Percentiles rank a stretch among this genome's conserved stretches.
Conservation (phyloP, 2,888 invertebrate genomes). For the Spodoptera exigua region DNA sequence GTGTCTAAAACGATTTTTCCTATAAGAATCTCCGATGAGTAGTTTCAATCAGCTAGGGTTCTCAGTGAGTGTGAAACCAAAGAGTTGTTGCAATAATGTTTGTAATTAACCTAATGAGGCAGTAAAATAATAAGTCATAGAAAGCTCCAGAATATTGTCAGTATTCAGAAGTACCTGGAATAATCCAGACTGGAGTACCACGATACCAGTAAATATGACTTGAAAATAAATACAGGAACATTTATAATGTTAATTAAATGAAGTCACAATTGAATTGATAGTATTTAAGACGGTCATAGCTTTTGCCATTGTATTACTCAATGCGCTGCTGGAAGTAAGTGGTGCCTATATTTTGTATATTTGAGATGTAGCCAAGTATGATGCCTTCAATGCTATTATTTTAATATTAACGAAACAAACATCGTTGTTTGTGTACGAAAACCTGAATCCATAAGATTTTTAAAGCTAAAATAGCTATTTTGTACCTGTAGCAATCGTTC, state of each 20-base stretch:
- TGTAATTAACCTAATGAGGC: conserved; percentile 61
- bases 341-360: conserved; percentile 7
- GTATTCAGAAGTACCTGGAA: conserved; percentile 6
- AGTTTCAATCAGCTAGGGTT: conserved; percentile 41
- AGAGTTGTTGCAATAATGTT: conserved; percentile 74
- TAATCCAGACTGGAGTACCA: conserved; percentile 2
- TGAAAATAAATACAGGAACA: conserved; percentile 5
- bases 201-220: conserved; percentile 7
- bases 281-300: conserved; percentile 39
- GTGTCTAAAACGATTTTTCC: background rate
- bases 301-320: conserved; percentile 40
- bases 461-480: no score
- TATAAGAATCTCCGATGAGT: conserved; percentile 14
- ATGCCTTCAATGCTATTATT: conserved; percentile 19
- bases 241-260: conserved; percentile 20
- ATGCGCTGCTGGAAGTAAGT: conserved; percentile 22
- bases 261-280: conserved; percentile 37
- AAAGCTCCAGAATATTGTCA: conserved; percentile 31
- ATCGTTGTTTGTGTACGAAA: no score
- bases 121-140: conserved; percentile 48
- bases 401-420: background rate
- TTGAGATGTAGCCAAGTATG: conserved; percentile 2
- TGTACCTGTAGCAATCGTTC: no score
- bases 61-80: conserved; percentile 79
- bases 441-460: no score